phyloP scores from a whole-genome alignment of 2,888 invertebrate genomes.

The Athripsodes cinereus region DNA sequence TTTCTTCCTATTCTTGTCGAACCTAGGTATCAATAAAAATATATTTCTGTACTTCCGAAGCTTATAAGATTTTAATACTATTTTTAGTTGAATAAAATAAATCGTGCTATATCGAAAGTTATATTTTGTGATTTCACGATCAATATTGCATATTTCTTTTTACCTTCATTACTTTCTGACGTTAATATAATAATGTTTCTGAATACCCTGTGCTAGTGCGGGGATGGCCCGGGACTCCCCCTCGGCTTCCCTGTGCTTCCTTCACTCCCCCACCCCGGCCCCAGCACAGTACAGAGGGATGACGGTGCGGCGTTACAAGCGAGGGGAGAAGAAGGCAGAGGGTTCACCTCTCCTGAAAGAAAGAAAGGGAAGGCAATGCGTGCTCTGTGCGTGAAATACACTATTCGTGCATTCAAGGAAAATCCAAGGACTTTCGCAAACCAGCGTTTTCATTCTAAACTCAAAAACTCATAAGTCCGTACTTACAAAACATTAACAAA shows the following conservation, averaged over 20 bases:
- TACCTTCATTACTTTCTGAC: no score
- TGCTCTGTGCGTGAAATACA: conserved; percentile 14
- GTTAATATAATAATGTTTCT: no score
- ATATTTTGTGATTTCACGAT: no score
- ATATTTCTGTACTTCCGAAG: no score
- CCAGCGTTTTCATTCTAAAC: background rate
- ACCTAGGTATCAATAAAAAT: no score
- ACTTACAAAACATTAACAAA: background rate
- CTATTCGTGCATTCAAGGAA: conserved; percentile 5
- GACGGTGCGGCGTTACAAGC: background rate
- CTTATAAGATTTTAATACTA: no score
- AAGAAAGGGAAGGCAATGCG: conserved; percentile 7
- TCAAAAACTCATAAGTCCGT: background rate
- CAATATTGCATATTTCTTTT: no score
- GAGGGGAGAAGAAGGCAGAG: background rate
- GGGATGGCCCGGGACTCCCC: conserved; percentile 16
- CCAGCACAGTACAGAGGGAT: background rate
- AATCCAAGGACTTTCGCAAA: background rate
- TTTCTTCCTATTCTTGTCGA: no score
- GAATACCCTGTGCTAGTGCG: conserved; percentile 9
- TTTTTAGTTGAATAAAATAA: no score
- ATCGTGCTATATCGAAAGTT: no score
- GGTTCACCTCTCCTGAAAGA: background rate
- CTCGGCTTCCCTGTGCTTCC: conserved; percentile 1
- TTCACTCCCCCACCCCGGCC: background rate